Percentiles rank a stretch among this genome's conserved stretches.
Evolutionary conservation across 2,888 invertebrate species (phyloP).

Genomic region (Ophion ellenae): DNA sequence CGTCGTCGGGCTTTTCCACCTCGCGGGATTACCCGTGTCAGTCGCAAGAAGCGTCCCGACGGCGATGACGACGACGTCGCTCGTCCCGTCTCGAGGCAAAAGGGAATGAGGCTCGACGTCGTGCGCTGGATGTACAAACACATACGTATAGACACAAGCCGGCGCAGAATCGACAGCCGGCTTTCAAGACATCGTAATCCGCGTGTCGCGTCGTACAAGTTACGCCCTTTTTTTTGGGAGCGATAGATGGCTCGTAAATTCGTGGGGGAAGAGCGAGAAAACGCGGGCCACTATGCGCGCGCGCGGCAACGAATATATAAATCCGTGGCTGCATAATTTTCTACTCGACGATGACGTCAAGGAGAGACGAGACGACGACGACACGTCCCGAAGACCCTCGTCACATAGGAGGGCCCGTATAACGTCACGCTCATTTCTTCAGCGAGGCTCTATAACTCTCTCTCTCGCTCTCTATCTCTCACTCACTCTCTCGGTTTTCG

Average conservation of each 20-base stretch:
- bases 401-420: conserved; percentile 11
- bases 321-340: conserved; percentile 58
- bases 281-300: too few relatives aligned
- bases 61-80: conserved; percentile 47
- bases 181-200: too few relatives aligned
- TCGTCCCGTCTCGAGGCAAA: conserved; percentile 45
- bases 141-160: too few relatives aligned
- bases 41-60: conserved; percentile 40
- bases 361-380: conserved; percentile 32
- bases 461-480: too few relatives aligned
- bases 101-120: conserved; percentile 46
- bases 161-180: too few relatives aligned
- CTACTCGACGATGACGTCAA: conserved; percentile 42
- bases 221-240: not conserved
- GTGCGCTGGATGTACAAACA: not conserved
- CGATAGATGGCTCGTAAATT: too few relatives aligned
- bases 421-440: too few relatives aligned
- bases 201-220: too few relatives aligned
- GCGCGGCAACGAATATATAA: conserved; percentile 51
- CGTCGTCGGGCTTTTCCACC: conserved; percentile 43
- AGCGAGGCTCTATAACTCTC: too few relatives aligned
- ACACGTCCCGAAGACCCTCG: conserved; percentile 37
- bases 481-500: too few relatives aligned
- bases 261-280: too few relatives aligned
- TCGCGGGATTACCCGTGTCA: conserved; percentile 62